These are phyloP conservation scores for Phymorhynchus buccinoides DNA, from an alignment of 1,140 invertebrate species.

Conservation along the genomic window DNA sequence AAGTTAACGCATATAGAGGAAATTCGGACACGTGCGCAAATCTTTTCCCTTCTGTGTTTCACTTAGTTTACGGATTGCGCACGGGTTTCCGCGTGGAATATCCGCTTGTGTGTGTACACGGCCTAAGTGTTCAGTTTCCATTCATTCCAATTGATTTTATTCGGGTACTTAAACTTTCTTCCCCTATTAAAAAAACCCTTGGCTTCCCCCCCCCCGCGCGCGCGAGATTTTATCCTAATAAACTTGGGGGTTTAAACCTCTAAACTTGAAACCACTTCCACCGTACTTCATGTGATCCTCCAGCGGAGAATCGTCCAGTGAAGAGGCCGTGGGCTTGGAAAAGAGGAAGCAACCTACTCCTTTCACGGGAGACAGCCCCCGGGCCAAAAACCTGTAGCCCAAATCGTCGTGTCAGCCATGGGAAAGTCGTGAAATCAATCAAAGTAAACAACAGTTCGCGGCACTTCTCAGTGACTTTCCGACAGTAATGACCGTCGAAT, in stretches of 20 bases:
- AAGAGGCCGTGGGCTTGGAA: background rate
- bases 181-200: background rate
- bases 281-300: background rate
- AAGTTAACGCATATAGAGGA: too few species aligned
- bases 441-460: conserved; percentile 5
- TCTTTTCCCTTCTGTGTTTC: too few species aligned
- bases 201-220: too few species aligned
- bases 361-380: background rate
- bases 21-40: too few species aligned
- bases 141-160: too few species aligned
- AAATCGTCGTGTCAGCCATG: conserved; percentile 15
- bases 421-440: conserved; percentile 22
- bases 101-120: too few species aligned
- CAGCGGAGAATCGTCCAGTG: background rate
- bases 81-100: too few species aligned
- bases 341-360: background rate
- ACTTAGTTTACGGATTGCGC: too few species aligned
- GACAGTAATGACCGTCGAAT: conserved; percentile 9
- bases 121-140: too few species aligned
- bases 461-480: background rate
- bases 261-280: background rate
- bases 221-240: too few species aligned
- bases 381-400: background rate
- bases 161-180: background rate
- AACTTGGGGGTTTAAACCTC: background rate